Conservation (phyloP, 2,113 vertebrate genomes). For the Oreochromis aureus region DNA sequence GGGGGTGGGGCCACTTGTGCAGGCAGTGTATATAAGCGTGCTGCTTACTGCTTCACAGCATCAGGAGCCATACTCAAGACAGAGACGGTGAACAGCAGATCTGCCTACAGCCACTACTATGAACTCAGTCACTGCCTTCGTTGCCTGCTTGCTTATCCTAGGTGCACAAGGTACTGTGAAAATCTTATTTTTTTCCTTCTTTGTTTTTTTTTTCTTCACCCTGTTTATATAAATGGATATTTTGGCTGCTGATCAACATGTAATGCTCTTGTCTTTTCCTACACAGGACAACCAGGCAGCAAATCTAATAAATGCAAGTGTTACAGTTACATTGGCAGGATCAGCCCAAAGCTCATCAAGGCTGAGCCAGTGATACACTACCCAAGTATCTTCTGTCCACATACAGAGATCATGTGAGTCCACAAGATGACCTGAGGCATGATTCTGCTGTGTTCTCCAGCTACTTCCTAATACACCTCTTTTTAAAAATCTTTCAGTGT, state of each 20-base stretch:
- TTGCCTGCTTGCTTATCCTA: constrained; percentile 4
- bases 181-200: not conserved
- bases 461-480: not conserved
- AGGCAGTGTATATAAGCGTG: not conserved
- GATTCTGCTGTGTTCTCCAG: not conserved
- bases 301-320: not conserved
- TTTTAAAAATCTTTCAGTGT: not conserved
- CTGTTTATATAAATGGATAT: not conserved
- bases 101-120: not conserved
- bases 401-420: constrained; percentile 2
- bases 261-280: not conserved
- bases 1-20: no score
- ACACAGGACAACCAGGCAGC: not conserved
- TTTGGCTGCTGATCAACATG: not conserved
- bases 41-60: not conserved
- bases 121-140: not conserved
- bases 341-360: not conserved
- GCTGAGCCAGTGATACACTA: not conserved
- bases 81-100: not conserved
- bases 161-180: constrained; percentile 3
- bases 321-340: not conserved
- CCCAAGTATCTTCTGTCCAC: not conserved
- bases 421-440: rapidly evolving
- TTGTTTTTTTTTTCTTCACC: rapidly evolving
- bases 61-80: not conserved